Conservation (phyloP, 1,140 invertebrate species). For the Calliphora vicina region DNA sequence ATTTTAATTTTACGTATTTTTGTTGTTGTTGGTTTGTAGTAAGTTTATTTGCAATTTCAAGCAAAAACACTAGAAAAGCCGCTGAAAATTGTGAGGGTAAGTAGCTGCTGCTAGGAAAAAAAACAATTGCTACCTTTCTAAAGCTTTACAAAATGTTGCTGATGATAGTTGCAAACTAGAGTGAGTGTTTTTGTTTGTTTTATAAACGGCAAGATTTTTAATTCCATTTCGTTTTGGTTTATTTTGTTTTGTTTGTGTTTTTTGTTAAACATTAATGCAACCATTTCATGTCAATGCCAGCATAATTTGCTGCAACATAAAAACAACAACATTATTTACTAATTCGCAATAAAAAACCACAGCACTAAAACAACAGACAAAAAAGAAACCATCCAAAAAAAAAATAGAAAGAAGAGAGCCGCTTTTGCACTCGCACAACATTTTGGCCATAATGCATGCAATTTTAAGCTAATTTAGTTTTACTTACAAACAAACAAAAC, state of each 20-base stretch:
- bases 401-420: not conserved
- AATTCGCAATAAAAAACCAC: conserved; percentile 1
- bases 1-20: conserved; percentile 24
- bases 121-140: conserved; percentile 30
- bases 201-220: not conserved
- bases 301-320: conserved; percentile 26
- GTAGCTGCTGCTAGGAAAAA: not conserved
- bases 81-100: conserved; percentile 18
- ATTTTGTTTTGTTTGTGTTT: not conserved
- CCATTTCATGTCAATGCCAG: conserved; percentile 30
- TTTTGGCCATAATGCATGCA: not conserved
- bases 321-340: conserved; percentile 11
- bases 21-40: not conserved
- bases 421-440: not conserved
- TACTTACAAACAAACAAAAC: not conserved
- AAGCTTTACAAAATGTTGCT: not conserved
- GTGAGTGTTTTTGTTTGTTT: too few relatives aligned
- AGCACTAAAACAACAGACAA: not conserved
- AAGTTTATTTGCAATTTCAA: not conserved
- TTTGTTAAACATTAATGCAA: not conserved
- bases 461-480: conserved; percentile 33
- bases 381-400: not conserved
- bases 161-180: not conserved
- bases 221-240: not conserved
- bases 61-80: not conserved